A percentile compares a stretch with the other conserved stretches of the same genome.
phyloP scores from a whole-genome alignment of 2,113 vertebrate genomes.

The Excalfactoria chinensis region DNA sequence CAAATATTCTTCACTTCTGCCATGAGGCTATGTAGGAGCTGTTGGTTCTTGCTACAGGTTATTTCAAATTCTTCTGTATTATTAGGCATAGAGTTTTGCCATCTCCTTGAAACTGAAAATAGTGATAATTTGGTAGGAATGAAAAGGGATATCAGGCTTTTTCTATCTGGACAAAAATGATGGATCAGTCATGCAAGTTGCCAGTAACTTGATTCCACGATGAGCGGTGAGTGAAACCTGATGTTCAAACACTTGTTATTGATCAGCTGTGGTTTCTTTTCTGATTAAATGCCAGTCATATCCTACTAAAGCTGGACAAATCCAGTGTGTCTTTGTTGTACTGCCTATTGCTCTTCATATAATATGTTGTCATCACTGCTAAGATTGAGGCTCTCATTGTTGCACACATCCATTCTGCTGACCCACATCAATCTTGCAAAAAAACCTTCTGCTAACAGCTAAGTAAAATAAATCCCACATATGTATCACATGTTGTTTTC shows the following conservation, averaged over 20 bases:
- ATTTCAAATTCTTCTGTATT: neutral
- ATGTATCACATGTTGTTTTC: neutral
- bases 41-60: neutral
- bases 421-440: neutral
- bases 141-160: neutral
- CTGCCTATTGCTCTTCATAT: neutral
- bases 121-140: neutral
- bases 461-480: neutral
- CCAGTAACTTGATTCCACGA: neutral
- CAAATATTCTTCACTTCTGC: neutral
- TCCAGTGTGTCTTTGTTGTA: neutral
- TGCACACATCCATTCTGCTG: neutral
- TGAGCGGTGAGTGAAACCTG: neutral
- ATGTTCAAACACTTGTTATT: neutral
- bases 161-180: neutral
- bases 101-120: neutral
- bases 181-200: conserved; percentile 1
- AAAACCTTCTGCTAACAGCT: neutral
- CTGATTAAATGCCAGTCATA: neutral
- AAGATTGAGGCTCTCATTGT: neutral
- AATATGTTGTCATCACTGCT: neutral
- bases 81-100: neutral
- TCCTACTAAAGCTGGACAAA: neutral
- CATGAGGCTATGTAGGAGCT: neutral
- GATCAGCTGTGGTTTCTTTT: neutral